Evolutionary conservation across 2,113 vertebrate genomes (phyloP), one percentile per base, ranked within the genome.

Genomic region (Zosterops japonicus): DNA sequence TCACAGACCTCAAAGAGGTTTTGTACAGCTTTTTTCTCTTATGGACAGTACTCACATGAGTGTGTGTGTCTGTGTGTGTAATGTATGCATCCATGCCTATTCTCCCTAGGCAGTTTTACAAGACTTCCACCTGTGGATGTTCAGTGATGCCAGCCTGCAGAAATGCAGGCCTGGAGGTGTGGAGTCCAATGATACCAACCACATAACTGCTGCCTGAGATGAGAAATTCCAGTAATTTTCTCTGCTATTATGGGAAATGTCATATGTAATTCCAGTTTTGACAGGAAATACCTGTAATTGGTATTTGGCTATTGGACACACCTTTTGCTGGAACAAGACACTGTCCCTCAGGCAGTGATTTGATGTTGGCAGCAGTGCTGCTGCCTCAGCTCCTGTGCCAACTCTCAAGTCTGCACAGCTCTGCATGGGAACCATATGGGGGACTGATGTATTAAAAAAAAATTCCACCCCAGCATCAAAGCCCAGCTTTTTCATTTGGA

Each of bases 341-440:
- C 59, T 55, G 76, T 46, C 69, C 86, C 39, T 68, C 33, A 31
- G 72, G 87, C 33, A 5, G 44, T 4, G 14, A 50, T 72, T 81
- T 67, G 79, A 16, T 63, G 70, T 15, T 5, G 1, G 52, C 4
- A 6, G 61, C n/a, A 64, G 23, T 2, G 6, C 46, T 74, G 18
- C 90, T 82, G 55, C 56, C 59, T 67, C 87, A 53, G 47, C 60
- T 59, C 24, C 35, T 36, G 36, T 31, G 70, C 69, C 61, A 64
- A 0, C 1, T 3, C 35, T 3, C 0, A 1, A 2, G 16, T 25
- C 35, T 47, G 52, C 23, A 24, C 12, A 21, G 57, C 20, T 44
- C 41, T 69, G 27, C 22, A 3, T 13, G 46, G 57, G 27, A 64
- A 29, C 18, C 1, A 0, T 5, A 25, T 7, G 17, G 9, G n/a